Conservation (phyloP, 1,140 invertebrate genomes). For the Saxidomus purpurata region DNA sequence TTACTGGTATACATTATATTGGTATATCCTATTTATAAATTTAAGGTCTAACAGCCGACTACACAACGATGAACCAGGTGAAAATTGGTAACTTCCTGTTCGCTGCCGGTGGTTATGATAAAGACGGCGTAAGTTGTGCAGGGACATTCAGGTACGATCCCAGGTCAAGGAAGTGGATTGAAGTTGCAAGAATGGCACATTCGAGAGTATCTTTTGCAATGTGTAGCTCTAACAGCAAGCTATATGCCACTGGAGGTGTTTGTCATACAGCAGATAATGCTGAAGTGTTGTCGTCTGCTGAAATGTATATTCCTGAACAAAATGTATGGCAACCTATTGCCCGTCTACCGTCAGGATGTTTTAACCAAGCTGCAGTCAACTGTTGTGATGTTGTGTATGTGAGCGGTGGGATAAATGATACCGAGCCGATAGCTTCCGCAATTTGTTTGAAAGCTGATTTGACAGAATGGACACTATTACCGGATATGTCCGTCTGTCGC, state of each 20-base stretch:
- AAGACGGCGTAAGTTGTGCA: conserved; percentile 88
- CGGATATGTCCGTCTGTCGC: conserved; percentile 89
- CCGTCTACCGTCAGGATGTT: conserved; percentile 88
- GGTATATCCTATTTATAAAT: too few species aligned
- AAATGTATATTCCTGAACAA: conserved; percentile 87
- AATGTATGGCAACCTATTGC: conserved; percentile 90
- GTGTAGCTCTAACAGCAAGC: conserved; percentile 89
- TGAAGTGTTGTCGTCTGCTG: conserved; percentile 72
- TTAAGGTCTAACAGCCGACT: conserved; percentile 88
- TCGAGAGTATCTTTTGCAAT: conserved; percentile 91
- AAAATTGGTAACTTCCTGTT: conserved; percentile 91
- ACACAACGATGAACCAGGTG: conserved; percentile 74
- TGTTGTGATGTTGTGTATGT: conserved; percentile 88
- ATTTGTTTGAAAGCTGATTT: conserved; percentile 85
- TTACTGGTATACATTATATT: too few species aligned
- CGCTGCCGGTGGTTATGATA: conserved; percentile 91
- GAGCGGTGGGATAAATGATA: conserved; percentile 88
- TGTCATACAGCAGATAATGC: conserved; percentile 75
- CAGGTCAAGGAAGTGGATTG: conserved; percentile 89
- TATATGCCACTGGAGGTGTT: conserved; percentile 91
- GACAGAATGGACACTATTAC: conserved; percentile 89
- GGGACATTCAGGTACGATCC: conserved; percentile 92
- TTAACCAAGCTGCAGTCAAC: conserved; percentile 90
- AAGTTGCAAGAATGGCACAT: conserved; percentile 90
- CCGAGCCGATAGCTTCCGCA: conserved; percentile 78